Base-by-base conservation (phyloP, 1,140 invertebrate genomes). In the Drosophila sturtevanti region DNA sequence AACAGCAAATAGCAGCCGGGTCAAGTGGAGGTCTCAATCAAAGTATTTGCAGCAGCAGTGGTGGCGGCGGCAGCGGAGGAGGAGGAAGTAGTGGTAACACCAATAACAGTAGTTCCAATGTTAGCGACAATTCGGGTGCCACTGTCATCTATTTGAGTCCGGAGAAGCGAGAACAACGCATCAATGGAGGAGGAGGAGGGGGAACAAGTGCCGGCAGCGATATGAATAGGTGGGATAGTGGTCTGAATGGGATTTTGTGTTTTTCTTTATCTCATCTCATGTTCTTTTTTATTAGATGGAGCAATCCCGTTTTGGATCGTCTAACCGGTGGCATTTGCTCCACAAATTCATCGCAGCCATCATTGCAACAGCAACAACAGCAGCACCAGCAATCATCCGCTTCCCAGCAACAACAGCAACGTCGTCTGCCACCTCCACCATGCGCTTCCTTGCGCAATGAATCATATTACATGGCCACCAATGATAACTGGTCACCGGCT, bases 241-340 rank as follows among this genome's bases (percentile, higher is more conserved):
- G 9, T 12, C 7, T 10, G 37, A 37, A 7, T 2, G 12, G 1
- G 21, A 9, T 14, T 37, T 2, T n/a, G n/a, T 0, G 10, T n/a
- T 12, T n/a, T 34, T 10, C 5, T 16, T 37, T 59, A 37, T n/a
- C 12, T 12, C 21, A 24, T 37, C 21, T 4, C 1, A 4, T n/a
- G 18, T 10, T 64, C 0, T 14, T 10, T 14, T 24, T 16, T 14
- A 60, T 9, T 51, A 92, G 91, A 79, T 91, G 91, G 91, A 92
- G 94, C 93, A 96, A 96, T 92, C 97, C 97, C 44, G 96, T 97
- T 34, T 95, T 98, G 76, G 97, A 98, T 87, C 93, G 96, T 85
- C 92, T 98, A 72, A 97, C 96, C 21, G 95, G 95, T 67, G 94
- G 95, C 74, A 93, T 94, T 90, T 91, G 90, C 89, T 91, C 90